These are phyloP conservation scores for Drosophila grimshawi DNA, from an alignment of 1,140 invertebrate species.

Conservation along the genomic window DNA sequence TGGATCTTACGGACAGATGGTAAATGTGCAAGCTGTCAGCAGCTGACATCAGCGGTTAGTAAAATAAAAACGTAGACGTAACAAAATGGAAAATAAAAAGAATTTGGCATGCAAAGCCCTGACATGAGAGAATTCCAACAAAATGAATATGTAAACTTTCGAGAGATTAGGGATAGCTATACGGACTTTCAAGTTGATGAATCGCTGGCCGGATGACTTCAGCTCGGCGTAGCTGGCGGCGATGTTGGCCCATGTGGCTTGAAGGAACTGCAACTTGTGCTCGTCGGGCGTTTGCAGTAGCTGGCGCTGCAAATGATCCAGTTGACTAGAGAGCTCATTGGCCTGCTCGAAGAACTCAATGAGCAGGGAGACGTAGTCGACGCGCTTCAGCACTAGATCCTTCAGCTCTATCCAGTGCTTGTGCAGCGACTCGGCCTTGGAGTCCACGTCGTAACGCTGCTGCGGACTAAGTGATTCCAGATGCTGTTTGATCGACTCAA, in stretches of 20 bases:
- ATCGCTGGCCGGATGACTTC: slow-evolving; percentile 88
- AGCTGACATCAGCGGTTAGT: slow-evolving; percentile 59
- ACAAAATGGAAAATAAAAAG: slow-evolving; percentile 31
- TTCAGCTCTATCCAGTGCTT: slow-evolving; percentile 89
- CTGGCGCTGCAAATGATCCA: slow-evolving; percentile 88
- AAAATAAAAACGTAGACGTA: slow-evolving; percentile 33
- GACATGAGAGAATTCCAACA: slow-evolving; percentile 70
- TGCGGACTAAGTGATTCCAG: slow-evolving; percentile 89
- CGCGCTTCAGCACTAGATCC: slow-evolving; percentile 87
- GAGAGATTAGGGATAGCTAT: slow-evolving; percentile 25
- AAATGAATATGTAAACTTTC: slow-evolving; percentile 8
- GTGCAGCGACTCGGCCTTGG: slow-evolving; percentile 87
- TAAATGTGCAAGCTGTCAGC: slow-evolving; percentile 74
- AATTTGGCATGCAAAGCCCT: slow-evolving; percentile 42
- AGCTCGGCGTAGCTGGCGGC: slow-evolving; percentile 87
- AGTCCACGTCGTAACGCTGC: slow-evolving; percentile 87
- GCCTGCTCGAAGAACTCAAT: slow-evolving; percentile 91
- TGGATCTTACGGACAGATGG: slow-evolving; percentile 41
- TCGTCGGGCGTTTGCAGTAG: slow-evolving; percentile 85
- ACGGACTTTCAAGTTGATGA: slow-evolving; percentile 87
- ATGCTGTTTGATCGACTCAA: slow-evolving; percentile 88
- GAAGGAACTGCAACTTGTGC: slow-evolving; percentile 85
- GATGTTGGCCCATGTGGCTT: slow-evolving; percentile 88
- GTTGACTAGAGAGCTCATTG: slow-evolving; percentile 88
- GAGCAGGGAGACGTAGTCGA: slow-evolving; percentile 88